phyloP scores from a whole-genome alignment of 2,113 vertebrate species.

The Pluvialis apricaria region DNA sequence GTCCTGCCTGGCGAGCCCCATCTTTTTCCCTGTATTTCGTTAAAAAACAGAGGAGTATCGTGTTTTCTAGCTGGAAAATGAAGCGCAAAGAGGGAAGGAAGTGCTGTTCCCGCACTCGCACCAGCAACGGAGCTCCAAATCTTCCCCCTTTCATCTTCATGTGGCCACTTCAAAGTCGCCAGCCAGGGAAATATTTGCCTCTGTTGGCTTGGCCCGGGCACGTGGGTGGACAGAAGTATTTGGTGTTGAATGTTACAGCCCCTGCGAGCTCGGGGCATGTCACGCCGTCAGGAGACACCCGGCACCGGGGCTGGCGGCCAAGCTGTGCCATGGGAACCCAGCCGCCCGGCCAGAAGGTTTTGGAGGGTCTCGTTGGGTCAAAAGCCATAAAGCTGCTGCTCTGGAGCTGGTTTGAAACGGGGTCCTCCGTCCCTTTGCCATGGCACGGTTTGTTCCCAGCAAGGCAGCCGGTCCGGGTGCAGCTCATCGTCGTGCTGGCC shows the following conservation, averaged over 20 bases:
- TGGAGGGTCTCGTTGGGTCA: not conserved
- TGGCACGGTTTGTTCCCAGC: not conserved
- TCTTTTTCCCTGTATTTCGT: not conserved
- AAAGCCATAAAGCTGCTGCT: not conserved
- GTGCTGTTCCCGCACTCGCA: not conserved
- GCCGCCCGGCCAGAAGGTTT: not conserved
- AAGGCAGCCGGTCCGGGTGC: not conserved
- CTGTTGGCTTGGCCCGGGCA: not conserved
- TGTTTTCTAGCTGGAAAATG: not conserved
- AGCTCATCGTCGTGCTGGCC: not conserved
- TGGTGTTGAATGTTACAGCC: conserved; percentile 17
- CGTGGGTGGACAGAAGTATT: conserved; percentile 54
- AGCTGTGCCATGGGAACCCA: conserved; percentile 21
- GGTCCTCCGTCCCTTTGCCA: not conserved
- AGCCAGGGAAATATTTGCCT: conserved; percentile 37
- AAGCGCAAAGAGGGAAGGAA: not conserved
- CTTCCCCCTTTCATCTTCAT: conserved; percentile 40
- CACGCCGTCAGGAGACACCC: not conserved
- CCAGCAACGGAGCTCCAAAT: not conserved
- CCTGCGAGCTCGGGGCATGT: not conserved
- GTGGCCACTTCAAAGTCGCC: conserved; percentile 60
- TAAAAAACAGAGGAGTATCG: not conserved
- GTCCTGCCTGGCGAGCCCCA: too few species aligned
- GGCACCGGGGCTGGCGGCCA: not conserved
- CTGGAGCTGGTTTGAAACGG: accelerated